Evolutionary conservation across 2,113 vertebrate species (phyloP).

Genomic region (Melanerpes formicivorus): DNA sequence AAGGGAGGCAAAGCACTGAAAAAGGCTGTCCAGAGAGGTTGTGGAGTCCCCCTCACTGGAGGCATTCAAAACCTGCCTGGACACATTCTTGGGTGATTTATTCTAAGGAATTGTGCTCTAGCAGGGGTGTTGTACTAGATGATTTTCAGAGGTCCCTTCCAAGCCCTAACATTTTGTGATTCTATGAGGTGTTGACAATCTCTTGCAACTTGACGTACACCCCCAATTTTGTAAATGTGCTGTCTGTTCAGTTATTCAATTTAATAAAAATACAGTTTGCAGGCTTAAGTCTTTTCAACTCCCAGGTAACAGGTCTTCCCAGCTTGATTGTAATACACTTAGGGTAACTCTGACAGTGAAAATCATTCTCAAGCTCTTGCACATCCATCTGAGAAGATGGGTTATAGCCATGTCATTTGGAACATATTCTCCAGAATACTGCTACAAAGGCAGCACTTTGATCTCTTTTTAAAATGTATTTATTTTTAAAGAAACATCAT

Average conservation of each 20-base stretch:
- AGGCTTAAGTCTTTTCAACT: neutral
- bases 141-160: too few relatives aligned
- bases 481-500: neutral
- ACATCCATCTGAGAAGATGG: neutral
- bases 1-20: too few relatives aligned
- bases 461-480: too few relatives aligned
- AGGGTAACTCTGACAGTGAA: neutral
- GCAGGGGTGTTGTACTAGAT: too few relatives aligned
- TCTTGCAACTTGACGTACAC: too few relatives aligned
- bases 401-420: neutral
- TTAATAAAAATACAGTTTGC: neutral
- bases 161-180: too few relatives aligned
- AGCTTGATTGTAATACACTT: neutral
- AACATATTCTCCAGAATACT: neutral
- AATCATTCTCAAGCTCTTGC: neutral
- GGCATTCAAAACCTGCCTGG: too few relatives aligned
- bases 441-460: too few relatives aligned
- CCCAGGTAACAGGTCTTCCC: neutral
- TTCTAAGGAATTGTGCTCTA: too few relatives aligned
- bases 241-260: neutral
- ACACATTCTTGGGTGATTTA: too few relatives aligned
- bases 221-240: neutral
- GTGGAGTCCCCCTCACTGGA: too few relatives aligned
- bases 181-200: neutral
- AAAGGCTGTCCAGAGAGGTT: too few relatives aligned